Evolutionary conservation across 2,888 invertebrate species (phyloP), one percentile per base, ranked within the genome.

Genomic region (Stenodera caucasica): DNA sequence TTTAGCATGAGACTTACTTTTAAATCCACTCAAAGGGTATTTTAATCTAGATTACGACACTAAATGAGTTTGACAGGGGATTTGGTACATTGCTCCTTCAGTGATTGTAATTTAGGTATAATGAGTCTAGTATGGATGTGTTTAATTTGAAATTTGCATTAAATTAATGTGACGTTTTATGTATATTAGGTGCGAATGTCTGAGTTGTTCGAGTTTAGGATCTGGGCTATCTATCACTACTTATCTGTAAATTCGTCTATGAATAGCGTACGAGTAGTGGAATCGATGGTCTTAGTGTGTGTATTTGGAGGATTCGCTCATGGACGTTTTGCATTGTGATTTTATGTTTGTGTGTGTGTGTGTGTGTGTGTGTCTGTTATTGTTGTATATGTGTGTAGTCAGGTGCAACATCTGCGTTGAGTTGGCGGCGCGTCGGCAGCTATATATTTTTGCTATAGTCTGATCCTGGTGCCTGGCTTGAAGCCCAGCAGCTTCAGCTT

Each of bases 391-490:
- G 30, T 32, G 14, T 51, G 33, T 32, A 32, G 33, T 53, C 53
- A 53, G 53, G 33, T 30, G 33, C 53, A 53, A 35, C 53, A 33
- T 35, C 53, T 53, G 49, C 56, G 56, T 23, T 52, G 49, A 49
- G 56, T 32, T 35, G 49, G 52, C 53, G 35, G 49, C 51, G 37
- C 45, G 23, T 45, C 21, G 21, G 45, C 23, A 45, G 21, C 45
- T 30, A 23, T n/a, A 45, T 45, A 40, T 11, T 18, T 45, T 23
- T 21, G 21, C 21, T 23, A 21, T 18, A 15, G 18, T 30, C 4
- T 32, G 53, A 55, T 56, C 61, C 37, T 45, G 49, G 21, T 60
- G 49, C 51, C 45, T 29, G 35, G 61, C 49, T 51, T 49, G 33
- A 50, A 29, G 14, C 33, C 26, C 55, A 45, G 55, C 55, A 23